Base-by-base conservation (phyloP, 2,113 vertebrate species). In the Gambusia holbrooki region DNA sequence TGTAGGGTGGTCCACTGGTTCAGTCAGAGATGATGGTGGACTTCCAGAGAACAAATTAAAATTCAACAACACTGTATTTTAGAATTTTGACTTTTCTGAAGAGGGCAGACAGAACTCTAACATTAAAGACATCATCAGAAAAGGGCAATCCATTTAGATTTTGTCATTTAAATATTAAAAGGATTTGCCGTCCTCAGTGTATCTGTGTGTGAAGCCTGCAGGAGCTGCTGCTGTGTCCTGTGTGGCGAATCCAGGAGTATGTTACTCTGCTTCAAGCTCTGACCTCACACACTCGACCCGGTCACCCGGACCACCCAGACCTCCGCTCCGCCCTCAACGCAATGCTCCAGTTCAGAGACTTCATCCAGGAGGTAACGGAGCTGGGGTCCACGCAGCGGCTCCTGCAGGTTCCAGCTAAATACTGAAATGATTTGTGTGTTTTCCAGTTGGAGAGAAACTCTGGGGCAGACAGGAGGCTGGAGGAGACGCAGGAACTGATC, bases 181-280 rank as follows among this genome's bases (percentile, higher is more conserved):
- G 19, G 45, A 17, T 48, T 15, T 5, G 45, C 45, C 5, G 15
- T 48, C 4, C 3, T 48, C 42, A 25, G 19, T 14, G 4, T 40
- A n/a, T 32, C 19, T 63, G 58, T 81, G 73, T 62, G 54, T 76
- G 6, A 82, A 97, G 96, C 87, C 90, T 97, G 2, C 96, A 95
- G 37, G 96, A 97, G 88, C 88, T 97, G 84, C 90, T 97, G 69
- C 81, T 97, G 67, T 87, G 84, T 69, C 96, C 96, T 0, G 89
- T 92, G n/a, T 92, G 76, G 76, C 94, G 96, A 32, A 86, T 96
- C 4, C 93, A 95, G 58, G 96, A 96, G 71, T 97, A 97, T 8
- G 63, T 93, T 65, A 88, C 89, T 35, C 93, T 97, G 69, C 93
- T 97, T 28, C 94, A 94, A 1, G 93, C 92, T n/a, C 78, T 96